A percentile compares a stretch with the other conserved stretches of the same genome.
These are phyloP conservation scores for Odocoileus hemionus DNA, from an alignment of 2,113 vertebrate species.

Conservation along the genomic window DNA sequence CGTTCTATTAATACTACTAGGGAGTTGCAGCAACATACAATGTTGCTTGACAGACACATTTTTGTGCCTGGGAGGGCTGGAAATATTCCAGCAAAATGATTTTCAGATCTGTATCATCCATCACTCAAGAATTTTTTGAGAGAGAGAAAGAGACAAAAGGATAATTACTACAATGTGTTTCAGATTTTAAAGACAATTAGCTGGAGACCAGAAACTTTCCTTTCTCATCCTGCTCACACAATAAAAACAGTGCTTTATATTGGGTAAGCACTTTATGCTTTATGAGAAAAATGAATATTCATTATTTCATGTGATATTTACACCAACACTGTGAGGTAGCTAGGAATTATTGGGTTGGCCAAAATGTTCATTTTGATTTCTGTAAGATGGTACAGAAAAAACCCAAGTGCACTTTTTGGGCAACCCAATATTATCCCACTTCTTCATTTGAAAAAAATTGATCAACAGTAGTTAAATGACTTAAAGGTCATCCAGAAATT, in stretches of 20 bases:
- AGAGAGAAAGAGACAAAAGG: neutral
- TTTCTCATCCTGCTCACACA: conserved; percentile 38
- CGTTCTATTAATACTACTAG: neutral
- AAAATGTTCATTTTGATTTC: neutral
- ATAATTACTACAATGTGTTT: conserved; percentile 51
- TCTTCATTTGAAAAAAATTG: conserved; percentile 10
- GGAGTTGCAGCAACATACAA: neutral
- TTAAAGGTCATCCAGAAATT: neutral
- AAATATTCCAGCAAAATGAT: conserved; percentile 52
- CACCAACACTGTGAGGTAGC: neutral
- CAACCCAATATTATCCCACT: neutral
- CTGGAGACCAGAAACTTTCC: conserved; percentile 45
- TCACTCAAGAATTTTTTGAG: conserved; percentile 37
- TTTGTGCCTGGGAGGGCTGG: conserved; percentile 53
- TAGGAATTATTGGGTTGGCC: neutral
- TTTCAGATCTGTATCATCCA: conserved; percentile 37
- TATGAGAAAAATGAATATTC: conserved; percentile 41
- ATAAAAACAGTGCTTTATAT: conserved; percentile 45
- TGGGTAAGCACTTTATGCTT: conserved; percentile 36
- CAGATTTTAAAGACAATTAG: conserved; percentile 61
- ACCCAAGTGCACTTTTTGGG: neutral
- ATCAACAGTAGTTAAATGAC: neutral
- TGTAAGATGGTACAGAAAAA: neutral
- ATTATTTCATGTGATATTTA: conserved; percentile 30
- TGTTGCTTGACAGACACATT: conserved; percentile 43